phyloP scores from a whole-genome alignment of 2,888 invertebrate genomes.

The Penaeus monodon region DNA sequence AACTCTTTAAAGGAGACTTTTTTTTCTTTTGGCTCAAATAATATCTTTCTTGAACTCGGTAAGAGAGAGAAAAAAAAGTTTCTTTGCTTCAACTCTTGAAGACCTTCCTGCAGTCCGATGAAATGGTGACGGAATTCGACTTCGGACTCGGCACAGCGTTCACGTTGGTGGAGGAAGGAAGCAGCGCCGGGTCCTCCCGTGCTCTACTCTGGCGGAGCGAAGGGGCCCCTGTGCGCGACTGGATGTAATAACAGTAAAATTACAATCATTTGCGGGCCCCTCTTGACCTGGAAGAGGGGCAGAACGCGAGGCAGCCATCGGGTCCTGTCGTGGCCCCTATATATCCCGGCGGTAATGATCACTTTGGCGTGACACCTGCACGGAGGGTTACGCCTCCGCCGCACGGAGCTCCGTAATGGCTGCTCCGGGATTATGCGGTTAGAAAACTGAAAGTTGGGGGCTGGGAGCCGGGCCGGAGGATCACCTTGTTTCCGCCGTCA shows the following conservation, averaged over 20 bases:
- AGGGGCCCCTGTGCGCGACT: neutral
- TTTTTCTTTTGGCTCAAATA: too few species aligned
- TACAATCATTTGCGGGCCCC: conserved; percentile 15
- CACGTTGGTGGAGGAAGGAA: too few species aligned
- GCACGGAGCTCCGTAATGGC: conserved; percentile 16
- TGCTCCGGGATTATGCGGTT: conserved; percentile 37
- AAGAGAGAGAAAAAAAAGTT: too few species aligned
- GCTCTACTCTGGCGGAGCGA: neutral
- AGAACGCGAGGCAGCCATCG: neutral
- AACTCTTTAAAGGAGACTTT: too few species aligned
- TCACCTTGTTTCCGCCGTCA: conserved; percentile 14
- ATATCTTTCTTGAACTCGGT: too few species aligned
- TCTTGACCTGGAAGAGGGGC: conserved; percentile 12
- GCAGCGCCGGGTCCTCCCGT: too few species aligned
- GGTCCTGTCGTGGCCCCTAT: neutral
- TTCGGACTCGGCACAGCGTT: too few species aligned
- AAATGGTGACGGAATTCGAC: too few species aligned
- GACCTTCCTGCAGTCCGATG: too few species aligned
- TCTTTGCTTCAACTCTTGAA: too few species aligned
- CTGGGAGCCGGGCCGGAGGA: neutral
- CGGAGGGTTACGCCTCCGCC: conserved; percentile 20
- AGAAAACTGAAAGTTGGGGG: conserved; percentile 42
- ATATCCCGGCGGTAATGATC: conserved; percentile 12
- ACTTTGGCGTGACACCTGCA: neutral
- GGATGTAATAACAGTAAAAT: conserved; percentile 29